A percentile compares a stretch with the other conserved stretches of the same genome.
Conservation (phyloP, 1,140 invertebrate species). For the Brachionus plicatilis region DNA sequence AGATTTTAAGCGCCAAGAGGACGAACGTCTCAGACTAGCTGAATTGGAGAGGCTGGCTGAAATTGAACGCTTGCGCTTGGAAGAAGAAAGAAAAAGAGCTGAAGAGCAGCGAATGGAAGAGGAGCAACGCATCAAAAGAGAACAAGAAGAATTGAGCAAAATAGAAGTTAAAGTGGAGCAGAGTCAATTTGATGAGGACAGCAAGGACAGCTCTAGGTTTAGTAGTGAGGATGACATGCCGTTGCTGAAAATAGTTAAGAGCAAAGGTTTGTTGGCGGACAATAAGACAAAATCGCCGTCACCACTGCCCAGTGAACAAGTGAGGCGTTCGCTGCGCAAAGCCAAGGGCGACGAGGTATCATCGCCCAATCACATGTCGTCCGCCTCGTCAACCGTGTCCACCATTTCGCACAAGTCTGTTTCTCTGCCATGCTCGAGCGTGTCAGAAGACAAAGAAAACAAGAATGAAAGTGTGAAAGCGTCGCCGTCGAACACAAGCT, state of each 20-base stretch:
- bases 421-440: neutral
- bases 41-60: neutral
- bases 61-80: neutral
- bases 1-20: neutral
- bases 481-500: neutral
- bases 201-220: conserved; percentile 7
- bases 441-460: neutral
- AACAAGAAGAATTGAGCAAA: neutral
- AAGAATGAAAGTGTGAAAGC: neutral
- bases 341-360: neutral
- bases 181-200: neutral
- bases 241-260: neutral
- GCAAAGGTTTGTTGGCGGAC: neutral
- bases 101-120: neutral
- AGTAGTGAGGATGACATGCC: conserved; percentile 20
- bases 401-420: neutral
- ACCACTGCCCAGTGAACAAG: neutral
- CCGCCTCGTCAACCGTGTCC: neutral
- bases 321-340: neutral
- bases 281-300: conserved; percentile 5
- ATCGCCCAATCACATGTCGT: neutral
- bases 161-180: neutral
- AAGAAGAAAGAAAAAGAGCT: neutral
- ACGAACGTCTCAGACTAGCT: neutral
- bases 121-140: neutral